A percentile compares a stretch with the other conserved stretches of the same genome.
These are phyloP conservation scores for Thalpophila matura DNA, from an alignment of 2,888 invertebrate genomes.

Conservation along the genomic window DNA sequence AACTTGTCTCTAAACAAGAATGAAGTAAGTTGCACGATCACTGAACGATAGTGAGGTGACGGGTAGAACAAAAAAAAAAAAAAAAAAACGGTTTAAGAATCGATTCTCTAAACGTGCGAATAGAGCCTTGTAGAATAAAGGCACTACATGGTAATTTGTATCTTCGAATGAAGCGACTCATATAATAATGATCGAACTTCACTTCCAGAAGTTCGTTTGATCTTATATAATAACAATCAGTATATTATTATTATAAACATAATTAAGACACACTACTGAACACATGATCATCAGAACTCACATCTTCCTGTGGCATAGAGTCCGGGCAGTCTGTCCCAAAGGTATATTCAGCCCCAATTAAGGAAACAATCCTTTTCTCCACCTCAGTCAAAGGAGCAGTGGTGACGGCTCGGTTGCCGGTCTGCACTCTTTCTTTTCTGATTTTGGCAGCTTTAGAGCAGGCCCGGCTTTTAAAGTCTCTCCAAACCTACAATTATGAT, in stretches of 20 bases:
- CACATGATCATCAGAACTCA: not conserved
- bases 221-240: too few species aligned
- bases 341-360: not conserved
- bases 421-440: not conserved
- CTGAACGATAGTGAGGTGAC: too few species aligned
- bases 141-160: too few species aligned
- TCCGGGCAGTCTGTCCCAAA: not conserved
- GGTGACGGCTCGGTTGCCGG: not conserved
- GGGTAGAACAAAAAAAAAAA: too few species aligned
- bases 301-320: not conserved
- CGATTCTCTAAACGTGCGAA: too few species aligned
- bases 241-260: not conserved
- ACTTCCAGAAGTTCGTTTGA: too few species aligned
- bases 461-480: not conserved
- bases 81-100: too few species aligned
- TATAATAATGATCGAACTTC: too few species aligned
- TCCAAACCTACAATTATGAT: not conserved
- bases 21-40: too few species aligned
- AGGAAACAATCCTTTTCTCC: not conserved
- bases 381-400: not conserved
- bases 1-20: too few species aligned
- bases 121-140: too few species aligned
- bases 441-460: not conserved
- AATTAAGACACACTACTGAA: not conserved
- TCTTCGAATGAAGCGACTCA: too few species aligned